Evolutionary conservation across 1,140 invertebrate genomes (phyloP), one percentile per base, ranked within the genome.

Genomic region (Anastrepha obliqua): DNA sequence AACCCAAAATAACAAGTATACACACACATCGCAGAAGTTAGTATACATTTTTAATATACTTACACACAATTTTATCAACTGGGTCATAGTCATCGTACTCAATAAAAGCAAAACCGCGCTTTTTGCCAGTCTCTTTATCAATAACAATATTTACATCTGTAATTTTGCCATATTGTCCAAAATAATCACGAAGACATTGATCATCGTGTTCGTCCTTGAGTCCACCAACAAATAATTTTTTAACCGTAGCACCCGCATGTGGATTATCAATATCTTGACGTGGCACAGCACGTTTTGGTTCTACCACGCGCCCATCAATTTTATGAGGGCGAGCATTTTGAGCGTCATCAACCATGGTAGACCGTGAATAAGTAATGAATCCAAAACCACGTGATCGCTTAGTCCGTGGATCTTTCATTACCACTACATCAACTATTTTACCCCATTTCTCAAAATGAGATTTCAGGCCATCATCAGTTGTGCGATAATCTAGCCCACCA

Each of bases 381-480:
- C 98, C 98, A 94, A 99, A 99, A 0, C 98, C 98, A 90, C 98
- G 95, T 3, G 98, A 99, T 88, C 96, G 94, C 90, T 97, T 97
- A 0, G 98, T 99, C 89, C 98, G 96, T 0, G 98, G 97, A 94
- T 99, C 99, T 91, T 98, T 98, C 98, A 99, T 99, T 0, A 99
- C 99, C 39, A 99, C 98, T 62, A 98, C 98, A 94, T 99, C 99
- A 0, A 98, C 97, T 90, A 99, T 98, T 93, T 99, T 98, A 51
- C 99, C 99, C 97, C 97, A 99, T 95, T 99, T 96, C 91, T 97
- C 97, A 94, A 99, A 99, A 94, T 99, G 98, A 88, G 96, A 96
- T 92, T 98, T 98, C 6, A 99, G 93, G 15, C 97, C 97, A 62
- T 98, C 97, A 93, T 99, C 98, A 47, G 97, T 98, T n/a, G 99